A percentile compares a stretch with the other conserved stretches of the same genome.
Evolutionary conservation across 2,113 vertebrate genomes (phyloP).

Genomic region (Ancistrus triradiatus): DNA sequence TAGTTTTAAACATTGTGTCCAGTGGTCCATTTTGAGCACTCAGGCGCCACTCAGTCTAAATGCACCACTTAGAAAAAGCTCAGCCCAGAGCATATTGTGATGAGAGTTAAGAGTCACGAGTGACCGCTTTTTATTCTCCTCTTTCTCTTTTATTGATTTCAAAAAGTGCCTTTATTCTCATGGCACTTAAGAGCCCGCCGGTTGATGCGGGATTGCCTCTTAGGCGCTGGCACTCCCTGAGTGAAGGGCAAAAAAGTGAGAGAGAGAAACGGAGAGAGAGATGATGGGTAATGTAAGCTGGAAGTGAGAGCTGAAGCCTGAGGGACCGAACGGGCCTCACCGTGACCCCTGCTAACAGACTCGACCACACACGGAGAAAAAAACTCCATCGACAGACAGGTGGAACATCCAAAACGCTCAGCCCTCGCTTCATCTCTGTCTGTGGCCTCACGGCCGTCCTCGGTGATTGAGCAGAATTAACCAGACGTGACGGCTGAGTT

Average conservation of each 20-base stretch:
- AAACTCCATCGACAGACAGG: background rate
- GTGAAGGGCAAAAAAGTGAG: background rate
- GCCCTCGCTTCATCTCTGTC: background rate
- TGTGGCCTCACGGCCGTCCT: background rate
- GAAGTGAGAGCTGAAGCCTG: slow-evolving; percentile 27
- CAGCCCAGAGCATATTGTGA: slow-evolving; percentile 5
- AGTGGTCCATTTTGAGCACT: slow-evolving; percentile 7
- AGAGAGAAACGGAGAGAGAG: slow-evolving; percentile 3
- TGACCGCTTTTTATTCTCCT: slow-evolving; percentile 19
- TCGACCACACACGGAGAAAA: too few relatives aligned
- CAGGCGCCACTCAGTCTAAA: slow-evolving; percentile 12
- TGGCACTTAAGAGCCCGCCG: slow-evolving; percentile 3
- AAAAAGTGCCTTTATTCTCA: slow-evolving; percentile 13
- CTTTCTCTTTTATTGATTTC: slow-evolving; percentile 20
- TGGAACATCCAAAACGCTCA: background rate
- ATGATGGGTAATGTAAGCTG: slow-evolving; percentile 18
- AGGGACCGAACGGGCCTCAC: slow-evolving; percentile 17
- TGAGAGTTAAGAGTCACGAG: slow-evolving; percentile 1
- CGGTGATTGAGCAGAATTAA: slow-evolving; percentile 15
- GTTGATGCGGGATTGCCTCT: slow-evolving; percentile 16
- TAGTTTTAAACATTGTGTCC: slow-evolving; percentile 21
- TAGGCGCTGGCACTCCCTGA: slow-evolving; percentile 8
- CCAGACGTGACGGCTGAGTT: background rate
- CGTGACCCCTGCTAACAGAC: slow-evolving; percentile 14
- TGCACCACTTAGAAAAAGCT: slow-evolving; percentile 16